Evolutionary conservation across 2,888 invertebrate species (phyloP).

Genomic region (Kryphioiulus occultus): DNA sequence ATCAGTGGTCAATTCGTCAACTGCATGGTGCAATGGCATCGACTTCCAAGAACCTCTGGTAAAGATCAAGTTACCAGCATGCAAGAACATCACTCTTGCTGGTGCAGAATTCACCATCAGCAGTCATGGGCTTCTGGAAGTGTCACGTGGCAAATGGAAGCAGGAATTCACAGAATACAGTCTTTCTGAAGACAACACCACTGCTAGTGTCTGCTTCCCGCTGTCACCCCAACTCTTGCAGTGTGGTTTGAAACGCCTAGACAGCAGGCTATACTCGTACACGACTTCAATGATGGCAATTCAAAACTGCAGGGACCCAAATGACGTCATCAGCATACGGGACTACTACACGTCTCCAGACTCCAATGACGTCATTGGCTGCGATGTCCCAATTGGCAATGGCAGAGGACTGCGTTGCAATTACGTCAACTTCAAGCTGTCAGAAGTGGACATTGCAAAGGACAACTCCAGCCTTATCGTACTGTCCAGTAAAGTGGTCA

Average conservation of each 20-base stretch:
- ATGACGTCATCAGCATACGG: not conserved
- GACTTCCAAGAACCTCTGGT: slow-evolving; percentile 2
- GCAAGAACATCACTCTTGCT: slow-evolving; percentile 39
- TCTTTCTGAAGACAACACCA: slow-evolving; percentile 42
- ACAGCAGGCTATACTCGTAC: not conserved
- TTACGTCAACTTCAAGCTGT: not conserved
- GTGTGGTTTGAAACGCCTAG: slow-evolving; percentile 17
- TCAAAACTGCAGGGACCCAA: not conserved
- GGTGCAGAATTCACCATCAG: slow-evolving; percentile 7
- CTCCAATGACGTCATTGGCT: not conserved
- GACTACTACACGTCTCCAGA: slow-evolving; percentile 42
- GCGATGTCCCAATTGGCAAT: not conserved
- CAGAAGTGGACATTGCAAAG: slow-evolving; percentile 4
- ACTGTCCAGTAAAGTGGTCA: slow-evolving; percentile 1
- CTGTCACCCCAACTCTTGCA: slow-evolving; percentile 49
- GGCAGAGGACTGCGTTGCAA: slow-evolving; percentile 44
- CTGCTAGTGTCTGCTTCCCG: slow-evolving; percentile 32
- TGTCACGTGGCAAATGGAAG: not conserved
- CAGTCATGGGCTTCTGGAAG: not conserved
- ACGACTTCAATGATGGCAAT: not conserved
- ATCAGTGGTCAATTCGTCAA: not conserved
- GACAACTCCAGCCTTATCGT: slow-evolving; percentile 24
- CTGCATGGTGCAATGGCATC: not conserved
- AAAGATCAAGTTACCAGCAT: not conserved
- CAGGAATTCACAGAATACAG: not conserved